These are phyloP conservation scores for Samia ricini DNA, from an alignment of 1,140 invertebrate genomes.

Conservation along the genomic window DNA sequence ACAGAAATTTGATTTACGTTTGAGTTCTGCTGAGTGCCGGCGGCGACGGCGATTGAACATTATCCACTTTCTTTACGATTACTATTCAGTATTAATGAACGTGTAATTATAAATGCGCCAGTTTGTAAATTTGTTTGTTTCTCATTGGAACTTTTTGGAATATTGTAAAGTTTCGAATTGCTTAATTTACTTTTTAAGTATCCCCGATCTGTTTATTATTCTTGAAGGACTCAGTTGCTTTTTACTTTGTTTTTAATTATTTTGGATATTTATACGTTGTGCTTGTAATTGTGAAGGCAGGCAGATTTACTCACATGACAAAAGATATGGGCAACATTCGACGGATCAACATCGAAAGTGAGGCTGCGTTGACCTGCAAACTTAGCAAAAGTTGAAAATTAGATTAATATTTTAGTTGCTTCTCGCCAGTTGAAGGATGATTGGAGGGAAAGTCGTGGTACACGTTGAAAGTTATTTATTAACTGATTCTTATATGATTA, in stretches of 20 bases:
- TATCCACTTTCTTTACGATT: constrained; percentile 18
- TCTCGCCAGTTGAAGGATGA: too few species aligned
- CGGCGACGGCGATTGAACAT: constrained; percentile 7
- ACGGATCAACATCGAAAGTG: too few species aligned
- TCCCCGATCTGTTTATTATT: constrained; percentile 8
- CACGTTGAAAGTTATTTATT: too few species aligned
- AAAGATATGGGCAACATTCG: too few species aligned
- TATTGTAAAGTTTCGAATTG: not conserved
- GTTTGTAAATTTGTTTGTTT: constrained; percentile 10
- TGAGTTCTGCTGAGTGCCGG: constrained; percentile 25
- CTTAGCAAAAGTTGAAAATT: too few species aligned
- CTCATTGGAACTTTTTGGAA: not conserved
- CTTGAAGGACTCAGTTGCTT: not conserved
- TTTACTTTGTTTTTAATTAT: not conserved
- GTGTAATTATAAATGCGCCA: constrained; percentile 28
- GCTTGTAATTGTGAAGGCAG: too few species aligned
- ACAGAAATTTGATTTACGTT: constrained; percentile 57
- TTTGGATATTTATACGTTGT: too few species aligned
- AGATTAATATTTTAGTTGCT: too few species aligned
- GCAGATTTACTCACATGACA: too few species aligned
- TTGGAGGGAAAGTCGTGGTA: too few species aligned
- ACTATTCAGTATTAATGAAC: constrained; percentile 8
- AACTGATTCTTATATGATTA: too few species aligned
- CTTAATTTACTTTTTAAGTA: constrained; percentile 9
- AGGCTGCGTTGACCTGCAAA: too few species aligned